A percentile compares a stretch with the other conserved stretches of the same genome.
Conservation (phyloP, 2,113 vertebrate genomes). For the Tachycineta bicolor region DNA sequence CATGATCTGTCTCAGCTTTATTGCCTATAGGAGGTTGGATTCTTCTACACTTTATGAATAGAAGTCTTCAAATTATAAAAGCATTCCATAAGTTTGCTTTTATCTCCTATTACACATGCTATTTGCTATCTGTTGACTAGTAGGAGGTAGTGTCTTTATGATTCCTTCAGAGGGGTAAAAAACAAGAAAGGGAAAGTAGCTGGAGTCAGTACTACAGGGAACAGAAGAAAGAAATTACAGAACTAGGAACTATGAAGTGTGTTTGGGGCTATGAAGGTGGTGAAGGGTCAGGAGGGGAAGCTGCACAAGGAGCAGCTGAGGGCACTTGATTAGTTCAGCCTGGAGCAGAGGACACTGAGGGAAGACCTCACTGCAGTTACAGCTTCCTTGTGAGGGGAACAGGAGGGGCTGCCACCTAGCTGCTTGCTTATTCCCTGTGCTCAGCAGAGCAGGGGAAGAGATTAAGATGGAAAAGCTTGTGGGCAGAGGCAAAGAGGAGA, state of each 20-base stretch:
- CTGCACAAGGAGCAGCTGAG: accelerated
- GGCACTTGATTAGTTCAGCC: neutral
- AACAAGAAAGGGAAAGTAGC: neutral
- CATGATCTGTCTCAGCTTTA: neutral
- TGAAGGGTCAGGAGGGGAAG: neutral
- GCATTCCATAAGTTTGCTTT: neutral
- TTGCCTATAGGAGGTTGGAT: neutral
- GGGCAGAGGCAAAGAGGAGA: neutral
- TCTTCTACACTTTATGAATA: neutral
- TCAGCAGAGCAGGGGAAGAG: neutral
- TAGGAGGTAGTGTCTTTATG: accelerated
- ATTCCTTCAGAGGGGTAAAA: neutral
- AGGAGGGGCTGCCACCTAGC: neutral
- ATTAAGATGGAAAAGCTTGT: neutral
- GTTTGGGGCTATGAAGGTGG: neutral
- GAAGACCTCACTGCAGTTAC: neutral
- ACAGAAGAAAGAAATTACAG: neutral
- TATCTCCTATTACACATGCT: neutral
- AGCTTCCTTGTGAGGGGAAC: accelerated
- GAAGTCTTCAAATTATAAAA: neutral
- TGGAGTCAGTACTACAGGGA: neutral
- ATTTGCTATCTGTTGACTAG: neutral
- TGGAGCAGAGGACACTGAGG: neutral
- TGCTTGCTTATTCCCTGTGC: accelerated
- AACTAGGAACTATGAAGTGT: neutral